Evolutionary conservation across 2,797 vertebrate species (phyloP).

Genomic region (Triplophysa yarkandensis): DNA sequence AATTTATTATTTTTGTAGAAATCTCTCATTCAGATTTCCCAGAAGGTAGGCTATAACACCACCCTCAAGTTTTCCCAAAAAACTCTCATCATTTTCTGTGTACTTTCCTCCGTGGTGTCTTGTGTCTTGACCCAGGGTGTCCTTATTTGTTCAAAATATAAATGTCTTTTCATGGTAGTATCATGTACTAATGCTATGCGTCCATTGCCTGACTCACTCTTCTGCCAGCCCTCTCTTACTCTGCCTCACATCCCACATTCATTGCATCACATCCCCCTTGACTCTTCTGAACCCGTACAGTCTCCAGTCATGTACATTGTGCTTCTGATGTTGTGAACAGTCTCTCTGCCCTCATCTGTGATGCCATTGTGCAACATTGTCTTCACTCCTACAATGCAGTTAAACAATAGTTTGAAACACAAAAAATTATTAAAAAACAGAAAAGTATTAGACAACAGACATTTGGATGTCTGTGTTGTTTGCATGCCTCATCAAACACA

Average conservation of each 20-base stretch:
- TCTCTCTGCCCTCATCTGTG: slow-evolving; percentile 45
- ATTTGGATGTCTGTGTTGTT: not conserved
- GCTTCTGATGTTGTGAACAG: slow-evolving; percentile 40
- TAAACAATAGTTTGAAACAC: slow-evolving; percentile 30
- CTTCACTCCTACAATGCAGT: slow-evolving; percentile 60
- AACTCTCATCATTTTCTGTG: slow-evolving; percentile 36
- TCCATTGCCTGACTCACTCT: slow-evolving; percentile 45
- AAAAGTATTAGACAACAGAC: not conserved
- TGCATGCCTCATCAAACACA: too few species aligned
- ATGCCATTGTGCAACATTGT: slow-evolving; percentile 45
- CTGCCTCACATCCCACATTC: slow-evolving; percentile 35
- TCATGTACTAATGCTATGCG: slow-evolving; percentile 48
- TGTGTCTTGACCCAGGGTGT: slow-evolving; percentile 32
- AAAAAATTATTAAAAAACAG: not conserved
- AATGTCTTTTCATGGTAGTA: slow-evolving; percentile 47
- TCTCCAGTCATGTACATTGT: slow-evolving; percentile 47
- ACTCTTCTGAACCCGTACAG: slow-evolving; percentile 32
- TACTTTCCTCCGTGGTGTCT: slow-evolving; percentile 50
- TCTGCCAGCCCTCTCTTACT: slow-evolving; percentile 35
- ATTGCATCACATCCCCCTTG: slow-evolving; percentile 43
- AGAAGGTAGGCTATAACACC: slow-evolving; percentile 82
- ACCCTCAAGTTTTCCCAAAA: slow-evolving; percentile 42
- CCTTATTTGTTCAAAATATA: slow-evolving; percentile 21
- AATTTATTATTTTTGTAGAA: slow-evolving; percentile 81
- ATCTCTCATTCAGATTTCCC: slow-evolving; percentile 89